These are phyloP conservation scores for Typhlomys cinereus DNA, from an alignment of 2,113 vertebrate species.

Conservation along the genomic window DNA sequence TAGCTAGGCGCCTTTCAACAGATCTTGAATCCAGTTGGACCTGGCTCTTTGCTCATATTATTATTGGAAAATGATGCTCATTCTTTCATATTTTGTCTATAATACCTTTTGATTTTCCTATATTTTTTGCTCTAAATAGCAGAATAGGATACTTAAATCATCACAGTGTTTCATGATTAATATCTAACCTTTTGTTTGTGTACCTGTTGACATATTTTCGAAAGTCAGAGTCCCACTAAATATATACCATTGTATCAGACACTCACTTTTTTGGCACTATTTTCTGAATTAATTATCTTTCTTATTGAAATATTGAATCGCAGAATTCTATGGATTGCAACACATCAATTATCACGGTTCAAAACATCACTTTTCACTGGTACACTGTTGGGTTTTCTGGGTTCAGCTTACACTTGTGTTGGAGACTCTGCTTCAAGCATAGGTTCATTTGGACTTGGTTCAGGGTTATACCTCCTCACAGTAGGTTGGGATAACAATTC, in stretches of 20 bases:
- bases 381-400: not conserved
- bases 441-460: no score
- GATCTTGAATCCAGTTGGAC: not conserved
- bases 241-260: not conserved
- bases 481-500: not conserved
- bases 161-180: no score
- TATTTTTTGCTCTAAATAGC: no score
- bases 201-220: not conserved
- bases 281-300: not conserved
- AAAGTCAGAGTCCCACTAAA: not conserved
- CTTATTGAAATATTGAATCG: not conserved
- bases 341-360: not conserved
- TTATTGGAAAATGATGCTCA: no score
- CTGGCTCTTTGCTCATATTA: no score
- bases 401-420: not conserved
- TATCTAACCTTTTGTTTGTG: no score
- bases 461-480: no score
- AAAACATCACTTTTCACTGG: no score
- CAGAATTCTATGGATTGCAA: not conserved
- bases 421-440: not conserved
- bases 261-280: not conserved
- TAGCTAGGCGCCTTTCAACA: not conserved
- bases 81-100: no score
- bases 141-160: no score
- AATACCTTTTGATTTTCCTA: no score